Conservation (phyloP, 1,140 invertebrate species). For the Cotesia typhae region DNA sequence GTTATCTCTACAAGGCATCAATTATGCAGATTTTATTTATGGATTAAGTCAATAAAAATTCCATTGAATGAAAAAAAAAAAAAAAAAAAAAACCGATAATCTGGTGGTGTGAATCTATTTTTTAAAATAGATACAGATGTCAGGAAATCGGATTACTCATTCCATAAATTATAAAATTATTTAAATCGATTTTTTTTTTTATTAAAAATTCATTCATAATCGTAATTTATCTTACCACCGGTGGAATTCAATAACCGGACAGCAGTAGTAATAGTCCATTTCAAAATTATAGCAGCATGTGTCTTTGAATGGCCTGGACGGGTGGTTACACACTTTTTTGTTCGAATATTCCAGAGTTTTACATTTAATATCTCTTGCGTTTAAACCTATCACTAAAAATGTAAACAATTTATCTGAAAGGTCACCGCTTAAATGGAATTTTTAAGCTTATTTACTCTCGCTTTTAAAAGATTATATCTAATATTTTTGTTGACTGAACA, state of each 20-base stretch:
- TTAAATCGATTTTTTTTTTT: neutral
- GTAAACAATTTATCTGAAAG: neutral
- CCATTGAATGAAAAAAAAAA: no score
- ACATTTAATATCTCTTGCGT: conserved; percentile 5
- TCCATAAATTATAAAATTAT: neutral
- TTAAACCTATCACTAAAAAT: neutral
- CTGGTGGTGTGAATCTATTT: no score
- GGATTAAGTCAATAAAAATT: no score
- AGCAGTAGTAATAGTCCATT: conserved; percentile 33
- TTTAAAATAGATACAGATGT: no score
- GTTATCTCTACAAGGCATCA: no score
- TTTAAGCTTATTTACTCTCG: neutral
- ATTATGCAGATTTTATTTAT: no score
- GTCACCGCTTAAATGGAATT: no score
- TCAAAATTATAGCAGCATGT: conserved; percentile 28
- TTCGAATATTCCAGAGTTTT: neutral
- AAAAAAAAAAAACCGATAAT: no score
- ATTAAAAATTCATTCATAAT: no score
- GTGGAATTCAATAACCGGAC: neutral
- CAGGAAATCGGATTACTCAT: no score
- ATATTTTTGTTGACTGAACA: no score
- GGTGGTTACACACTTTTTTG: conserved; percentile 2
- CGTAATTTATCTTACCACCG: conserved; percentile 15
- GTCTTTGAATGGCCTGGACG: neutral
- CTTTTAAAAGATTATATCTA: neutral